These are phyloP conservation scores for Encarsia formosa DNA, from an alignment of 2,888 invertebrate species.

Conservation along the genomic window DNA sequence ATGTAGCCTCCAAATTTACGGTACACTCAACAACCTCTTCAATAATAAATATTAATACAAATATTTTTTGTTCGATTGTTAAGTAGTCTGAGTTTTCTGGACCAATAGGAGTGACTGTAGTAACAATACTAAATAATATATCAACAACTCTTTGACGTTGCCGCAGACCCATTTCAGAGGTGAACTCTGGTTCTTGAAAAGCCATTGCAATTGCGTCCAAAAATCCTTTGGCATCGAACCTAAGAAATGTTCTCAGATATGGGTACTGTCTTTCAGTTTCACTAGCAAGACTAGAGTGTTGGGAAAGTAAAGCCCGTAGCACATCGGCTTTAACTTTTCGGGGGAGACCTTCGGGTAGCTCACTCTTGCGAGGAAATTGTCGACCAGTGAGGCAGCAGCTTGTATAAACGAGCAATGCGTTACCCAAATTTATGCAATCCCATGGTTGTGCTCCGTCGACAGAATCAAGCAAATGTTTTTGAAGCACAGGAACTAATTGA, in stretches of 20 bases:
- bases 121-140: conserved; percentile 72
- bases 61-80: conserved; percentile 39
- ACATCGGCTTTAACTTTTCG: conserved; percentile 70
- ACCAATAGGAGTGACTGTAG: conserved; percentile 49
- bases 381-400: conserved; percentile 84
- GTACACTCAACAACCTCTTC: conserved; percentile 45
- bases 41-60: conserved; percentile 44
- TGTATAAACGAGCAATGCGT: conserved; percentile 79
- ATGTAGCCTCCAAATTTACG: conserved; percentile 39
- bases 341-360: conserved; percentile 61
- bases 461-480: conserved; percentile 44
- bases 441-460: conserved; percentile 30
- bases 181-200: conserved; percentile 77
- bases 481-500: conserved; percentile 57
- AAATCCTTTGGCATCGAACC: conserved; percentile 81
- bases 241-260: conserved; percentile 68
- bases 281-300: conserved; percentile 62
- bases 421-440: conserved; percentile 61
- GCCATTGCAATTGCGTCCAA: conserved; percentile 80
- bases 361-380: conserved; percentile 71
- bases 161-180: conserved; percentile 65
- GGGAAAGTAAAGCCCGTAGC: conserved; percentile 64
- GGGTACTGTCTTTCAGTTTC: conserved; percentile 66
- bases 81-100: conserved; percentile 42
- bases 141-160: conserved; percentile 75